Base-by-base conservation (phyloP, 2,113 vertebrate genomes). In the Salvelinus sp. region DNA sequence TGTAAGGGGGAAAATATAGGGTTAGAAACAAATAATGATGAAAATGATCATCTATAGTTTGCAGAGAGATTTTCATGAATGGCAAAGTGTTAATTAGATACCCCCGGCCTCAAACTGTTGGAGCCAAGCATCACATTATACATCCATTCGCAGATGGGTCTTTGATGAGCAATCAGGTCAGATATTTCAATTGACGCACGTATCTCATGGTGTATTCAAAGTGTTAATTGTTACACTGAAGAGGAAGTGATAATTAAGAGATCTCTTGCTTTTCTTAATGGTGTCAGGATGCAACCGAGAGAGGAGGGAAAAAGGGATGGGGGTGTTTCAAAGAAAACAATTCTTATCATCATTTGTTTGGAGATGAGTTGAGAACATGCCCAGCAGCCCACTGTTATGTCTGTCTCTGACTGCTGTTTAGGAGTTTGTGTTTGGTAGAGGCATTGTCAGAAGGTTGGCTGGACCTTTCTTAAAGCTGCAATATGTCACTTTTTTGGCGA, bases 11-110 rank as follows among this genome's bases (percentile, higher is more conserved):
- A 74, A 74, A 50, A 44, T 48, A 78, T 73, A 72, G 70, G 73
- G 66, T 62, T 18, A 66, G 57, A 68, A 50, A 23, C 27, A 78
- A 78, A 80, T 58, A 30, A 38, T 77, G 65, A 76, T 72, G 68
- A 82, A 75, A 47, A 75, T 78, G n/a, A 69, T 73, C 20, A 68
- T 79, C 79, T 70, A 73, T 73, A 67, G 75, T 82, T 75, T 76
- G 70, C 62, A 22, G 13, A 74, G 76, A 78, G 80, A 77, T 76
- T 77, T 74, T 81, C 50, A 25, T 79, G 70, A 76, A 74, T 70
- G 18, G 76, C 38, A 54, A 6, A 60, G 60, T 70, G 70, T 57
- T 58, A 63, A 74, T 76, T 64, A 63, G 64, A 76, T 33, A 69
- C 68, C 58, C 23, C 22, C 25, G 63, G 48, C 14, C 65, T 72